These are phyloP conservation scores for Micromussa lordhowensis DNA, from an alignment of 92 coral and sea anemone genomes.

Conservation along the genomic window DNA sequence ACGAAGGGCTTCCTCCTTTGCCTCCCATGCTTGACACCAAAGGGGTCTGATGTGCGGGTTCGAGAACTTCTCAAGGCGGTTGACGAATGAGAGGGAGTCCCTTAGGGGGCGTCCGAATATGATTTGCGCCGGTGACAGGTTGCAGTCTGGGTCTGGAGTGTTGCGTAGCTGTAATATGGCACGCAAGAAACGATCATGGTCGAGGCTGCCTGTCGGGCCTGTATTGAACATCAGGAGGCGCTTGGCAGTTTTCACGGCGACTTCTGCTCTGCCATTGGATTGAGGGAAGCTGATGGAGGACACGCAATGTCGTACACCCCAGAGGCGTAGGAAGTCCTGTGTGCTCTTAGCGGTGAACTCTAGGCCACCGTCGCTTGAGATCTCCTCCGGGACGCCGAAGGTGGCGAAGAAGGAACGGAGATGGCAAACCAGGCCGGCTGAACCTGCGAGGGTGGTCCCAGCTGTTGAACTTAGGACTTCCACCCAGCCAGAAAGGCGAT, in stretches of 20 bases:
- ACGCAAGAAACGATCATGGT: constrained; percentile 67
- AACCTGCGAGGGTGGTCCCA: too few species aligned
- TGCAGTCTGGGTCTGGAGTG: constrained; percentile 68
- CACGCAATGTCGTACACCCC: too few species aligned
- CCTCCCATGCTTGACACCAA: constrained; percentile 68
- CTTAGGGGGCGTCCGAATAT: constrained; percentile 42
- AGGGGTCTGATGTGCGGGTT: constrained; percentile 62
- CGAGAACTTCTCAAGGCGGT: constrained; percentile 57
- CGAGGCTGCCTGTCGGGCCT: constrained; percentile 65
- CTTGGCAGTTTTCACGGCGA: constrained; percentile 50
- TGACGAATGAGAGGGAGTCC: constrained; percentile 55
- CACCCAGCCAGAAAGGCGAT: too few species aligned
- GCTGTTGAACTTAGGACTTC: too few species aligned
- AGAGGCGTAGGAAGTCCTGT: too few species aligned
- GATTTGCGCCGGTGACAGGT: constrained; percentile 57
- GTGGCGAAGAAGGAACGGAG: too few species aligned
- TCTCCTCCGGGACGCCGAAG: too few species aligned
- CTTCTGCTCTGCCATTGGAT: constrained; percentile 64
- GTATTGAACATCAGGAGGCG: constrained; percentile 56
- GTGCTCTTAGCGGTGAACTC: too few species aligned
- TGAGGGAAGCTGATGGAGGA: too few species aligned
- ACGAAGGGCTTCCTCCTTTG: constrained; percentile 63
- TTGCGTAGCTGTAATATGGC: constrained; percentile 68
- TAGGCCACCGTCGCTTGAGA: too few species aligned
- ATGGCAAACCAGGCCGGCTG: too few species aligned